Conservation (phyloP, 2,888 invertebrate species). For the Euzophera pinguis region DNA sequence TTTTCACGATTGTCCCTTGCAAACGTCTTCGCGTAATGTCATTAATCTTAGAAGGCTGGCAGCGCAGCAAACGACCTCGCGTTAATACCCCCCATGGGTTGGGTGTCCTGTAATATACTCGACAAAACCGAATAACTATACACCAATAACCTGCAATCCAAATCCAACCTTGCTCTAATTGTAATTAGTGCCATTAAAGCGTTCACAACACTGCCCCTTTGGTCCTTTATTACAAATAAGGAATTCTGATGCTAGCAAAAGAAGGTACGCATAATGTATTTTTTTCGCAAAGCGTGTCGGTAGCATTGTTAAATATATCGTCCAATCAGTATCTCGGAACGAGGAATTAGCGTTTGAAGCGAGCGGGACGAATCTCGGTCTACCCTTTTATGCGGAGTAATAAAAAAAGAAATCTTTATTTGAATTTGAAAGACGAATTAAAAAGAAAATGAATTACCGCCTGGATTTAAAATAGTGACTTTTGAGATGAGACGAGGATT, state of each 20-base stretch:
- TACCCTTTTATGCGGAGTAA: constrained; percentile 72
- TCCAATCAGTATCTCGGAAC: constrained; percentile 74
- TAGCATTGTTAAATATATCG: constrained; percentile 78
- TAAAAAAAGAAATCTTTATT: constrained; percentile 74
- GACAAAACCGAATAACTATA: constrained; percentile 59
- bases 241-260: constrained; percentile 61
- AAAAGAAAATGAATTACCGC: constrained; percentile 68
- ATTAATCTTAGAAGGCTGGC: constrained; percentile 75
- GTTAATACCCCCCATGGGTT: constrained; percentile 73
- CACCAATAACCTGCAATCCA: constrained; percentile 54
- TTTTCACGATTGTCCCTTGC: constrained; percentile 66
- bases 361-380: constrained; percentile 60
- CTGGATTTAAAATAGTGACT: constrained; percentile 70
- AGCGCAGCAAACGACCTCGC: constrained; percentile 76
- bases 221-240: constrained; percentile 64
- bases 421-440: constrained; percentile 76
- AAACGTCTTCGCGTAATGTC: constrained; percentile 71
- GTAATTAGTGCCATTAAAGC: constrained; percentile 67
- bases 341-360: constrained; percentile 70
- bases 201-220: constrained; percentile 40
- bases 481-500: constrained; percentile 41
- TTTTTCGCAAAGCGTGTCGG: constrained; percentile 67
- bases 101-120: constrained; percentile 68
- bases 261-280: constrained; percentile 71
- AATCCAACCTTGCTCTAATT: constrained; percentile 68